These are phyloP conservation scores for Lepidostoma basale DNA, from an alignment of 1,140 invertebrate genomes.

Conservation along the genomic window DNA sequence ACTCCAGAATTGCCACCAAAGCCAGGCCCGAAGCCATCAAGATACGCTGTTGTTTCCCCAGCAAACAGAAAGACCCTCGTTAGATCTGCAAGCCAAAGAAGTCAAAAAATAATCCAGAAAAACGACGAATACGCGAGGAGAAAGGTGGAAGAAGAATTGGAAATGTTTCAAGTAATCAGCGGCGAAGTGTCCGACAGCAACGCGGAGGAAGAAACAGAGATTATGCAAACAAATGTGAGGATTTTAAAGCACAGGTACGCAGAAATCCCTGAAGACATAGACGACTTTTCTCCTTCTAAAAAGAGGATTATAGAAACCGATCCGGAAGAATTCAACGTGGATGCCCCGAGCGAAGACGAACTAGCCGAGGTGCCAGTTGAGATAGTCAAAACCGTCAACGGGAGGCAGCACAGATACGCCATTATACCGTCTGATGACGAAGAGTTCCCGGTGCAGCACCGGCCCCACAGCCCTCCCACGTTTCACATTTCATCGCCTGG, in stretches of 20 bases:
- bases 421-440: conserved; percentile 64
- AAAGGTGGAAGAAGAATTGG: conserved; percentile 50
- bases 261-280: conserved; percentile 62
- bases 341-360: conserved; percentile 64
- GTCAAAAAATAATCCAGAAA: neutral
- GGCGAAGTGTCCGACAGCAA: conserved; percentile 53
- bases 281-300: conserved; percentile 63
- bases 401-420: conserved; percentile 64
- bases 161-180: conserved; percentile 29
- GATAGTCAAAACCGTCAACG: conserved; percentile 67
- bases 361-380: conserved; percentile 62
- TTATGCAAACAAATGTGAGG: conserved; percentile 41
- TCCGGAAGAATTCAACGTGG: conserved; percentile 64
- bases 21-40: conserved; percentile 35
- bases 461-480: conserved; percentile 43
- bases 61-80: neutral
- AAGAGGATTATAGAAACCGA: conserved; percentile 63
- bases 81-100: neutral
- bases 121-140: neutral
- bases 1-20: conserved; percentile 31
- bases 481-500: conserved; percentile 42
- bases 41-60: neutral
- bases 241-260: conserved; percentile 54
- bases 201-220: conserved; percentile 46
- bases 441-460: conserved; percentile 8